Evolutionary conservation across 2,113 vertebrate genomes (phyloP).

Genomic region (Pygoscelis adeliae): DNA sequence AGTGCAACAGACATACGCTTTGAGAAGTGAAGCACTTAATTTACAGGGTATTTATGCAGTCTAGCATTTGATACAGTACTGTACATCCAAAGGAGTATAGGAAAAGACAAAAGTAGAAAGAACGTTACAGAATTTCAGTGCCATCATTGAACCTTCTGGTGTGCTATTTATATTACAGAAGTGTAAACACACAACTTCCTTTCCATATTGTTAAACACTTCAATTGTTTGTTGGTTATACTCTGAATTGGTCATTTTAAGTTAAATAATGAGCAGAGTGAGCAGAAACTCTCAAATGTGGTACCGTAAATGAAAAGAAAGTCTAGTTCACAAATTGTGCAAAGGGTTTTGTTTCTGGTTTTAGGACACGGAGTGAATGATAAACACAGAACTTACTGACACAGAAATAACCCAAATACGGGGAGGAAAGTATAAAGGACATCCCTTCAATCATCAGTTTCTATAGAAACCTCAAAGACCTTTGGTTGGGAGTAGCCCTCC

Average conservation of each 20-base stretch:
- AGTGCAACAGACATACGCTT: slow-evolving; percentile 82
- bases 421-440: slow-evolving; percentile 74
- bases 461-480: slow-evolving; percentile 85
- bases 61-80: slow-evolving; percentile 78
- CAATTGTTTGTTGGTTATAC: slow-evolving; percentile 25
- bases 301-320: slow-evolving; percentile 47
- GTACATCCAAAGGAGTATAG: slow-evolving; percentile 79
- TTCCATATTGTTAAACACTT: slow-evolving; percentile 33
- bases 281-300: slow-evolving; percentile 58
- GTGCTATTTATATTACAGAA: slow-evolving; percentile 70
- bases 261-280: slow-evolving; percentile 58
- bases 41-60: slow-evolving; percentile 80
- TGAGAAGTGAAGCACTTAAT: slow-evolving; percentile 77
- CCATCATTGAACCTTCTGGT: slow-evolving; percentile 60
- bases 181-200: slow-evolving; percentile 55
- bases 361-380: slow-evolving; percentile 60
- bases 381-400: slow-evolving; percentile 75
- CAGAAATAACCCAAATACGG: slow-evolving; percentile 78
- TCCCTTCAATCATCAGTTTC: slow-evolving; percentile 82
- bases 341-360: slow-evolving; percentile 45
- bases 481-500: slow-evolving; percentile 84
- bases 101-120: slow-evolving; percentile 81
- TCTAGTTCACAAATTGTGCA: slow-evolving; percentile 72
- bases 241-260: slow-evolving; percentile 40
- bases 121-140: slow-evolving; percentile 78